Conservation (phyloP, 2,113 vertebrate genomes). For the Xyrauchen texanus region DNA sequence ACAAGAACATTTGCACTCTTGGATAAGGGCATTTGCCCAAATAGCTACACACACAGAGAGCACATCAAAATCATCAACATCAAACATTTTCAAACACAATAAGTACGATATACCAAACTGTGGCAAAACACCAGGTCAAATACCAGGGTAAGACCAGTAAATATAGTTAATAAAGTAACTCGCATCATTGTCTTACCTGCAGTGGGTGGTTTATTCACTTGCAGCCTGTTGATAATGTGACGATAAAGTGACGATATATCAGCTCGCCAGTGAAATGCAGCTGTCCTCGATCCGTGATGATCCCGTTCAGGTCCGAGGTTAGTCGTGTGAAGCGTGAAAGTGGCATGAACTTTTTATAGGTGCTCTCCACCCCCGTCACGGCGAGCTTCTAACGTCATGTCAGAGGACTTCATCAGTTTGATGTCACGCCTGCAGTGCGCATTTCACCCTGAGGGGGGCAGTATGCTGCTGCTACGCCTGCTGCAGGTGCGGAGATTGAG, state of each 20-base stretch:
- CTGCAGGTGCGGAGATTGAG: not conserved
- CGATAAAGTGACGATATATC: not conserved
- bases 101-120: not conserved
- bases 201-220: not conserved
- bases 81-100: too few species aligned
- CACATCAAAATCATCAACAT: not conserved
- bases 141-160: too few species aligned
- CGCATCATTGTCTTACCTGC: not conserved
- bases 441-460: not conserved
- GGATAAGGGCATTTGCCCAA: too few species aligned
- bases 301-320: conserved; percentile 64
- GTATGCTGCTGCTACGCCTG: not conserved
- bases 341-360: conserved; percentile 68
- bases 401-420: conserved; percentile 65
- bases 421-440: conserved; percentile 69
- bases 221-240: not conserved
- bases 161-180: too few species aligned
- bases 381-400: conserved; percentile 71
- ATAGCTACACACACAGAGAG: not conserved
- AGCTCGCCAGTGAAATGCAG: not conserved
- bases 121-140: too few species aligned
- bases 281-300: conserved; percentile 46
- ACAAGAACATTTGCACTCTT: too few species aligned
- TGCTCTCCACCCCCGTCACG: conserved; percentile 70
- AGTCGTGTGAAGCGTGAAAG: conserved; percentile 63